A percentile compares a stretch with the other conserved stretches of the same genome.
phyloP scores from a whole-genome alignment of 2,888 invertebrate species.

The Lottia scabra region DNA sequence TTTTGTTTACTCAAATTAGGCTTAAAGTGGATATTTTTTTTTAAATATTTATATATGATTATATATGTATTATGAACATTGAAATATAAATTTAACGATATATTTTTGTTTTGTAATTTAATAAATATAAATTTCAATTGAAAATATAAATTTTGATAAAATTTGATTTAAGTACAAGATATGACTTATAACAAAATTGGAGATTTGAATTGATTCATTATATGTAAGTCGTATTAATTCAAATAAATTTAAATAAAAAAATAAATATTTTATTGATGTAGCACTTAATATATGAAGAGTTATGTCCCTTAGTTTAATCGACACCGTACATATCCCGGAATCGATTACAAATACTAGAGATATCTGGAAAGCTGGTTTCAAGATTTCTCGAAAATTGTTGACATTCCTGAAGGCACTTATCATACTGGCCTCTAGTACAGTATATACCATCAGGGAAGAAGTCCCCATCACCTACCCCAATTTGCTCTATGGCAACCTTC shows the following conservation, averaged over 20 bases:
- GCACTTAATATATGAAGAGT: neutral
- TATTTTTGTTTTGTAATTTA: too few species aligned
- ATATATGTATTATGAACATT: too few species aligned
- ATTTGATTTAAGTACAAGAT: too few species aligned
- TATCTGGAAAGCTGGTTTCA: slow-evolving; percentile 37
- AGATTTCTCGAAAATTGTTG: slow-evolving; percentile 41
- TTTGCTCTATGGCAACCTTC: slow-evolving; percentile 41
- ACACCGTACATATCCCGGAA: slow-evolving; percentile 35
- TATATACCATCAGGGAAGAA: slow-evolving; percentile 38
- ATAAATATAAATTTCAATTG: too few species aligned
- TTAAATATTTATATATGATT: too few species aligned
- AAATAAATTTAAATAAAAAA: neutral
- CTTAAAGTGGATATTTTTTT: too few species aligned
- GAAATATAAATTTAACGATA: too few species aligned
- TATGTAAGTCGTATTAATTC: too few species aligned
- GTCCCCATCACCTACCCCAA: slow-evolving; percentile 38
- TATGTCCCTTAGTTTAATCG: slow-evolving; percentile 5
- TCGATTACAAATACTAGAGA: slow-evolving; percentile 37
- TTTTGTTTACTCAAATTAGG: too few species aligned
- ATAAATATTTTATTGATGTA: neutral
- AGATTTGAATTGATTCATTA: too few species aligned
- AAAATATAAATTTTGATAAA: too few species aligned
- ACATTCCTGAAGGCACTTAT: slow-evolving; percentile 39
- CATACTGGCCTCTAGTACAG: slow-evolving; percentile 34
- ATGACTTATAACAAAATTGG: too few species aligned